Conservation (phyloP, 2,888 invertebrate genomes). For the Steinernema carpocapsae region DNA sequence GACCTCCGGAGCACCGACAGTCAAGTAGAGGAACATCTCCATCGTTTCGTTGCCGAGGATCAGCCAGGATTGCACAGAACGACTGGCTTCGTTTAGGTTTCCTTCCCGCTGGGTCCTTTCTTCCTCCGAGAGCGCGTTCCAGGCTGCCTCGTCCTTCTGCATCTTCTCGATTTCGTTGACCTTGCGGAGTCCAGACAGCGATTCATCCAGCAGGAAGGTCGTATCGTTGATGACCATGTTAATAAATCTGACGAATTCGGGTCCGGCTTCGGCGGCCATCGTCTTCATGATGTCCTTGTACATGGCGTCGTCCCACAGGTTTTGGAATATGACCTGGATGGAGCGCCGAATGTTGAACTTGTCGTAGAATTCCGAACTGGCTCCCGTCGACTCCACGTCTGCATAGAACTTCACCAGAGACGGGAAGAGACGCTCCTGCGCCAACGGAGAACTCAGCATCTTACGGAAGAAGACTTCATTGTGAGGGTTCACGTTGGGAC, state of each 20-base stretch:
- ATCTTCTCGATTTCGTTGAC: constrained; percentile 82
- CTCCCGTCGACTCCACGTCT: constrained; percentile 83
- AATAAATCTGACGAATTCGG: constrained; percentile 84
- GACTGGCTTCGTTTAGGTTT: constrained; percentile 67
- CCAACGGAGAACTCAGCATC: constrained; percentile 74
- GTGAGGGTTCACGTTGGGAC: constrained; percentile 44
- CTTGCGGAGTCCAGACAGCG: constrained; percentile 81
- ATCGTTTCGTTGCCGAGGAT: constrained; percentile 83
- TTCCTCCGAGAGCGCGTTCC: constrained; percentile 49
- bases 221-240: constrained; percentile 97
- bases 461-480: constrained; percentile 41
- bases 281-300: constrained; percentile 86
- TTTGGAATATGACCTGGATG: constrained; percentile 90
- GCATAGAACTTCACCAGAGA: constrained; percentile 97
- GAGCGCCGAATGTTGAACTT: constrained; percentile 98
- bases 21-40: constrained; percentile 95
- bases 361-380: constrained; percentile 97
- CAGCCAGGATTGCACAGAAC: constrained; percentile 68
- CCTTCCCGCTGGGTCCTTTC: constrained; percentile 52
- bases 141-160: constrained; percentile 76
- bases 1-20: constrained; percentile 86
- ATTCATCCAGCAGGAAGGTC: constrained; percentile 92
- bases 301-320: constrained; percentile 88
- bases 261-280: constrained; percentile 76
- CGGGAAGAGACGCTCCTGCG: constrained; percentile 82